phyloP scores from a whole-genome alignment of 2,797 vertebrate genomes.

The Tragopan temminckii region DNA sequence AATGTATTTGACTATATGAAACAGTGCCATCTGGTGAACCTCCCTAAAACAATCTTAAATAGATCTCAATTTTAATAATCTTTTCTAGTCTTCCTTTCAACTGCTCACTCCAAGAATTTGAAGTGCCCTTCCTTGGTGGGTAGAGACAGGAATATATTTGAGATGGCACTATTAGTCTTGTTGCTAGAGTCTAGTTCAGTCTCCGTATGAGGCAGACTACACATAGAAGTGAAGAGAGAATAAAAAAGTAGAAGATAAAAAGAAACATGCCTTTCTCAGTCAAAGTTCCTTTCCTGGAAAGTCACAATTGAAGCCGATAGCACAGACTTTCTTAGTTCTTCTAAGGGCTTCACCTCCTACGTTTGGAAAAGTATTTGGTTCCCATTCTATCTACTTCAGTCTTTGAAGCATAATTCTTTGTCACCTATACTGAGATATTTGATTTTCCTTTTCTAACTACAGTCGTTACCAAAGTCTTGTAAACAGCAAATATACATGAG shows the following conservation, averaged over 20 bases:
- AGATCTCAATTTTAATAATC: not conserved
- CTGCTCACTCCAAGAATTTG: not conserved
- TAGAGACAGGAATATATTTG: slow-evolving; percentile 9
- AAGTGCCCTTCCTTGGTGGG: not conserved
- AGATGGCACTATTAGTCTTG: not conserved
- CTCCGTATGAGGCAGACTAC: not conserved
- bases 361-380: not conserved
- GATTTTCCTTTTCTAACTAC: not conserved
- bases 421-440: not conserved
- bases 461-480: not conserved
- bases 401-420: not conserved
- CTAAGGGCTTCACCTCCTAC: not conserved
- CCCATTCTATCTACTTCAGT: not conserved
- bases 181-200: not conserved
- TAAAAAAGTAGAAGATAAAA: slow-evolving; percentile 21
- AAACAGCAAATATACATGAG: not conserved
- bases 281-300: not conserved
- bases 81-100: not conserved
- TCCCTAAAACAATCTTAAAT: not conserved
- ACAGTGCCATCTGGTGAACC: not conserved
- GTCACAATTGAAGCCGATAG: not conserved
- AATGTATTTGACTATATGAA: not conserved
- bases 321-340: not conserved
- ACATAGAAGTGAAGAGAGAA: not conserved
- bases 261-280: not conserved